phyloP scores from a whole-genome alignment of 2,888 invertebrate genomes.

The Malacosoma neustria region DNA sequence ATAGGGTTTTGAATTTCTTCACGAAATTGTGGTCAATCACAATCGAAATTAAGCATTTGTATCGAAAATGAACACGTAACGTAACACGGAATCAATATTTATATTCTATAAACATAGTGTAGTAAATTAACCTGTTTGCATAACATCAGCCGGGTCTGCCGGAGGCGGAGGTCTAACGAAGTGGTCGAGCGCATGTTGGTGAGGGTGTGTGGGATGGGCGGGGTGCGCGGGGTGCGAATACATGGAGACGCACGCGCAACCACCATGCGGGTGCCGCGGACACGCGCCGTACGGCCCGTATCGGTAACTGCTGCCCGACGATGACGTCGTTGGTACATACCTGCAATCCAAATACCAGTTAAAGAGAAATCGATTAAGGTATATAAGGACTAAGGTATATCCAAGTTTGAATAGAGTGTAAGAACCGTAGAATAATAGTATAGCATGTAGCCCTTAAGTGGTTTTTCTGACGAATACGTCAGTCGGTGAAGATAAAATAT shows the following conservation, averaged over 20 bases:
- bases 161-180: conserved; percentile 66
- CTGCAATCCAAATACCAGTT: conserved; percentile 39
- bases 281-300: conserved; percentile 77
- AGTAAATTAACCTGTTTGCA: conserved; percentile 68
- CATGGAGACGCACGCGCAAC: conserved; percentile 78
- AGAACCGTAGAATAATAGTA: too few species aligned
- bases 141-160: conserved; percentile 64
- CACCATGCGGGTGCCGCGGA: conserved; percentile 83
- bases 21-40: too few species aligned
- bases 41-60: too few species aligned
- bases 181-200: conserved; percentile 72
- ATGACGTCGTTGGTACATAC: conserved; percentile 75
- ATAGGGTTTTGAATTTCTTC: too few species aligned
- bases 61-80: too few species aligned
- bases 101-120: too few species aligned
- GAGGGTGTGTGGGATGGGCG: conserved; percentile 67
- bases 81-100: too few species aligned
- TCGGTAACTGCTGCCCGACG: conserved; percentile 58
- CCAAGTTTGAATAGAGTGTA: too few species aligned
- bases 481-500: too few species aligned
- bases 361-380: background rate
- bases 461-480: too few species aligned
- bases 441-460: too few species aligned
- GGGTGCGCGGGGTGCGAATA: conserved; percentile 69
- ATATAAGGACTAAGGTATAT: background rate